A percentile compares a stretch with the other conserved stretches of the same genome.
These are phyloP conservation scores for Bombus waltoni DNA, from an alignment of 1,140 invertebrate species.

Conservation along the genomic window DNA sequence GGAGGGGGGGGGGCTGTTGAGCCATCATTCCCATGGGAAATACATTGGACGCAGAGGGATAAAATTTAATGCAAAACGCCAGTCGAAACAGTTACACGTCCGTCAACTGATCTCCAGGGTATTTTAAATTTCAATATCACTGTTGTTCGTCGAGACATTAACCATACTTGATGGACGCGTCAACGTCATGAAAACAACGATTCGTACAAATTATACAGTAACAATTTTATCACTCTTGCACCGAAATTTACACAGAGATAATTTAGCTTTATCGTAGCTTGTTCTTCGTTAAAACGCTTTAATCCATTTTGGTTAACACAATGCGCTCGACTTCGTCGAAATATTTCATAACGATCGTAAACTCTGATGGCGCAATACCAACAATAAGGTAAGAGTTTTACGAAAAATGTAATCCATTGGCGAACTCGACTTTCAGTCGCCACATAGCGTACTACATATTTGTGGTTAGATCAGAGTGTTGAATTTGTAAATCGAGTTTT, in stretches of 20 bases:
- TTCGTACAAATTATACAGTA: neutral
- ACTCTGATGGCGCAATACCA: too few species aligned
- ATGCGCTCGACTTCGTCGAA: neutral
- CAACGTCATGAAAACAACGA: neutral
- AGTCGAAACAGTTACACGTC: slow-evolving; percentile 9
- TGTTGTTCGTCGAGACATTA: neutral
- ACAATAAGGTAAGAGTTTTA: neutral
- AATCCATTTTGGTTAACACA: neutral
- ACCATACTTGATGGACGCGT: neutral
- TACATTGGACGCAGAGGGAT: neutral
- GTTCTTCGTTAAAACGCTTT: neutral
- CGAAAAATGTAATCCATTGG: neutral
- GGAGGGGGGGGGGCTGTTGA: too few species aligned
- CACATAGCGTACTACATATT: neutral
- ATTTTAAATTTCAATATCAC: slow-evolving; percentile 20
- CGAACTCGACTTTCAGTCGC: neutral
- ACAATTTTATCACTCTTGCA: neutral
- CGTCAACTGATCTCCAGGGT: slow-evolving; percentile 3
- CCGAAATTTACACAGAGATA: neutral
- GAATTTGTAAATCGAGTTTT: neutral
- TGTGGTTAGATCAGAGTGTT: neutral
- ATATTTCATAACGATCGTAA: neutral
- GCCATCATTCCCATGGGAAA: slow-evolving; percentile 19
- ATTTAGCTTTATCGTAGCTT: neutral
- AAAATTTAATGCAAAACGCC: slow-evolving; percentile 44